Base-by-base conservation (phyloP, 2,113 vertebrate species). In the Sturnus vulgaris region DNA sequence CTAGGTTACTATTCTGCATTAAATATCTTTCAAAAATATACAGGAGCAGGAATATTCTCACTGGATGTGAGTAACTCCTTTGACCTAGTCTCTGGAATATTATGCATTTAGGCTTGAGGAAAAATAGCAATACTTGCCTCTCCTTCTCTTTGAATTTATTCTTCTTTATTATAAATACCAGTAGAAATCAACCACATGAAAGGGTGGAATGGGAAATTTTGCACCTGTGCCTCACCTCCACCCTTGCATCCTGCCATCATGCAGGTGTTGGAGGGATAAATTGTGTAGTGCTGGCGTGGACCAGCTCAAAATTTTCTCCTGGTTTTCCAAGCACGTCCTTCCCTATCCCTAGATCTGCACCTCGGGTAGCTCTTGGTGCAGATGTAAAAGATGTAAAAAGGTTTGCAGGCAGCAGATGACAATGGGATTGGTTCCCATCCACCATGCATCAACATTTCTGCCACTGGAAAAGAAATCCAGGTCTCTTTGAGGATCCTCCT, bases 1-100 rank as follows among this genome's bases (percentile, higher is more conserved):
- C 85, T 93, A 63, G 78, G 85, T 90, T 95, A 92, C 76, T 88
- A 47, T 63, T 70, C 52, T 83, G 64, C 49, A 64, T 88, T 70
- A 87, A 87, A 57, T 80, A 21, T 25, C 46, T 78, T 92, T 87
- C 61, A 91, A 69, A 95, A 88, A 77, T 28, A 44, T 15, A 70
- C 53, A 83, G 35, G 73, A 95, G 39, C 39, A 66, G 46, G 39
- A 60, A 52, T 81, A 73, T 86, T 92, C 90, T 88, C 68, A 15
- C 42, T 73, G 65, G 59, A 59, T 72, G 21, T 42, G 63, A 90
- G 23, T 68, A 78, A 23, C 46, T 82, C 50, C 61, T 86, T 79
- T 90, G 55, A 77, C 90, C 35, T 53, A 42, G 40, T 83, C 73
- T 87, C 66, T 92, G 60, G 18, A 75, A 75, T 91, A 61, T 81